Percentiles rank a stretch among this genome's conserved stretches.
Evolutionary conservation across 2,797 vertebrate species (phyloP).

Genomic region (Smutsia gigantea): DNA sequence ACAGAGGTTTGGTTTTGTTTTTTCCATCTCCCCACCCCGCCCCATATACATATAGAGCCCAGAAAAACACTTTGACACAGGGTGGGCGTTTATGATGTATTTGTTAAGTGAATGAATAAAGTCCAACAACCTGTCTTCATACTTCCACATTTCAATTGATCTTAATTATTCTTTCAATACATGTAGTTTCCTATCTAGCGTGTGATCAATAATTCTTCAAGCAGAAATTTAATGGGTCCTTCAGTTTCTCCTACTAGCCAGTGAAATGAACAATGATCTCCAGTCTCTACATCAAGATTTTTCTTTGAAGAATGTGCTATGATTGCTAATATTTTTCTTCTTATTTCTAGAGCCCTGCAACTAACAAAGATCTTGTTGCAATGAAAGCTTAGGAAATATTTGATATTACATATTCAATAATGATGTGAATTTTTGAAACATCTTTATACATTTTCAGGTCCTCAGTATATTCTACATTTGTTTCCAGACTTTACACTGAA

Average conservation of each 20-base stretch:
- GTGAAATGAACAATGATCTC: neutral
- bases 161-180: neutral
- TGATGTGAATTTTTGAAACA: slow-evolving; percentile 76
- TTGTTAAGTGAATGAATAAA: neutral
- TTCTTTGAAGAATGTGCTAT: neutral
- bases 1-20: neutral
- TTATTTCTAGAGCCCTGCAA: neutral
- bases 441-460: slow-evolving; percentile 82
- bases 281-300: neutral
- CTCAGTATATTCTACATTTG: slow-evolving; percentile 83
- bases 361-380: neutral
- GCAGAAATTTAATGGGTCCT: neutral
- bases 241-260: neutral
- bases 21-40: neutral
- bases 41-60: neutral
- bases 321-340: neutral
- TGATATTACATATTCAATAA: slow-evolving; percentile 14
- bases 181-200: neutral
- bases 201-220: neutral
- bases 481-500: slow-evolving; percentile 83
- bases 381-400: neutral
- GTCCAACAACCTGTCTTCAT: neutral
- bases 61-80: neutral
- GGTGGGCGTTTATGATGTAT: neutral
- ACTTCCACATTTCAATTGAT: neutral